Evolutionary conservation across 1,140 invertebrate genomes (phyloP), one percentile per base, ranked within the genome.

Genomic region (Euura saliciscinereae): DNA sequence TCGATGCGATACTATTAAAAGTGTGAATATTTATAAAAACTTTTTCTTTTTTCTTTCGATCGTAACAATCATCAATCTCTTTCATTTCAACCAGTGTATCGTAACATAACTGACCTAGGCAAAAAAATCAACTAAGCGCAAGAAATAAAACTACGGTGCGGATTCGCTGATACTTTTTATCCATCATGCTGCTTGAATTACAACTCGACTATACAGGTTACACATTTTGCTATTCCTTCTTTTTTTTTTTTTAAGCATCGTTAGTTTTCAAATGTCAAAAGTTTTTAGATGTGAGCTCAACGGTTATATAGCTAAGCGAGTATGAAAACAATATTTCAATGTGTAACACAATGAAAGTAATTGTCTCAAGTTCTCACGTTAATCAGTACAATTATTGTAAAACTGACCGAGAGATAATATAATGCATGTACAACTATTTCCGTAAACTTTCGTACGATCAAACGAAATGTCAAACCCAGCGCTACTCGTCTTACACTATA

Each of bases 301-400:
- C 0, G 28, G 0, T 28, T 28, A 28, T 28, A 28, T 28, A 28
- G 28, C 28, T 28, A 28, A 83, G 82, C 80, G 78, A 74, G 77
- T 78, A 77, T 68, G 78, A 78, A 84, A 84, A 83, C 79, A 83
- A 80, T 83, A 80, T 83, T 82, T 82, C 78, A 28, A 78, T 79
- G 75, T 77, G 78, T 80, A 77, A 28, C 75, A 80, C 75, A 80
- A 83, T 83, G 78, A 77, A 80, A 82, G 83, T 82, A 85, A 85
- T 86, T 84, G 81, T 71, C 28, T 28, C 72, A 65, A 72, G 78
- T 81, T 86, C 84, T 78, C 84, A 86, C 84, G 83, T 71, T 79
- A 76, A 81, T 84, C 79, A 80, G 51, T 59, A n/a, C 51, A 59
- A 59, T 59, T 8, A 59, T 59, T 28, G 28, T 28, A 28, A 28